Evolutionary conservation across 2,888 invertebrate species (phyloP), one percentile per base, ranked within the genome.

Genomic region (Ganaspis brasiliensis): DNA sequence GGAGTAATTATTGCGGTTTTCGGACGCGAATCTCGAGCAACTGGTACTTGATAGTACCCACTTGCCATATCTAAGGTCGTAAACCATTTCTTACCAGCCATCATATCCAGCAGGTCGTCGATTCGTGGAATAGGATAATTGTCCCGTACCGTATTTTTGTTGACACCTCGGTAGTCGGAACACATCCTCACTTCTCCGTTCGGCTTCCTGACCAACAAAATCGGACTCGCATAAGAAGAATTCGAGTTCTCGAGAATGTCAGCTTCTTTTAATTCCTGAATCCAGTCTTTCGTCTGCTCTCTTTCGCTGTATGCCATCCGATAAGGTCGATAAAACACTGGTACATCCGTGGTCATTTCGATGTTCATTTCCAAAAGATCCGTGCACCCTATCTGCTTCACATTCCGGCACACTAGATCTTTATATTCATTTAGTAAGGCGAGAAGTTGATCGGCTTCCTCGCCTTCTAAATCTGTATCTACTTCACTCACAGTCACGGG

Each of bases 111-210:
- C n/a, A n/a, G n/a, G n/a, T n/a, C n/a, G n/a, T n/a, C n/a, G n/a
- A n/a, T n/a, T n/a, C n/a, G n/a, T n/a, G n/a, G n/a, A n/a, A n/a
- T n/a, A n/a, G n/a, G n/a, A n/a, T n/a, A n/a, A n/a, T n/a, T n/a
- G n/a, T n/a, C n/a, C n/a, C n/a, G n/a, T n/a, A n/a, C n/a, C n/a
- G n/a, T n/a, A n/a, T n/a, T n/a, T n/a, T n/a, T n/a, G n/a, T n/a
- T n/a, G n/a, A n/a, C n/a, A n/a, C n/a, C n/a, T n/a, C n/a, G n/a
- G n/a, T n/a, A n/a, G 52, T 16, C 16, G 9, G 35, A 35, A 5
- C 21, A 57, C 31, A 57, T n/a, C 26, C n/a, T n/a, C 6, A 59
- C 57, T 31, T 59, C 57, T n/a, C 57, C 21, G 26, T 26, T 31
- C 57, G 57, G 26, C 57, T 59, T 31, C 31, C 16, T 59, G 4